phyloP scores from a whole-genome alignment of 2,888 invertebrate species.

The Callosobruchus maculatus region DNA sequence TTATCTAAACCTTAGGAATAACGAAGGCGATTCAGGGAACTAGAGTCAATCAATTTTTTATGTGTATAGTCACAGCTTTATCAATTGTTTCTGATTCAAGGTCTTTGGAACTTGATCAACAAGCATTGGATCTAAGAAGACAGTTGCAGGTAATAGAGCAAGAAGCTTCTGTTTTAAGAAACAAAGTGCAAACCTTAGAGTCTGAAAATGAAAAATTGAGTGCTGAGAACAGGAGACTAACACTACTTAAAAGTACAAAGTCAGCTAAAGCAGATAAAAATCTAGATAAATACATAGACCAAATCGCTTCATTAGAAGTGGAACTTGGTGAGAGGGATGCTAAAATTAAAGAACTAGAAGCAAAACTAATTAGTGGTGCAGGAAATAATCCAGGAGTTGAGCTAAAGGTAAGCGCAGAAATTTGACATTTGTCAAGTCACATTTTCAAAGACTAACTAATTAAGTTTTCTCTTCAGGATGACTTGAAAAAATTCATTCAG shows the following conservation, averaged over 20 bases:
- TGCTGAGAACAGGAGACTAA: slow-evolving; percentile 70
- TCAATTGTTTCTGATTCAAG: slow-evolving; percentile 47
- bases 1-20: too few species aligned
- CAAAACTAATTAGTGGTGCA: slow-evolving; percentile 2
- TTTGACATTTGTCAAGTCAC: slow-evolving; percentile 34
- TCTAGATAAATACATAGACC: slow-evolving; percentile 58
- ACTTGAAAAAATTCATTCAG: slow-evolving; percentile 64
- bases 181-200: slow-evolving; percentile 67
- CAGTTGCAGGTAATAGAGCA: slow-evolving; percentile 76
- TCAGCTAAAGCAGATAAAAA: slow-evolving; percentile 55
- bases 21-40: too few species aligned
- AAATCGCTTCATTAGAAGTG: slow-evolving; percentile 60
- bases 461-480: slow-evolving; percentile 48
- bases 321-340: slow-evolving; percentile 59
- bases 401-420: neutral
- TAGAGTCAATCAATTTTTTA: too few species aligned
- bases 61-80: too few species aligned
- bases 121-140: slow-evolving; percentile 65
- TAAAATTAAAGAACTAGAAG: slow-evolving; percentile 57
- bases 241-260: slow-evolving; percentile 58
- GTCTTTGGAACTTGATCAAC: slow-evolving; percentile 61
- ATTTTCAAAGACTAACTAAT: too few species aligned
- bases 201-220: slow-evolving; percentile 71
- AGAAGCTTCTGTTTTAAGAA: slow-evolving; percentile 66
- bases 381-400: neutral